Base-by-base conservation (phyloP, 2,888 invertebrate species). In the Plebejus anna region DNA sequence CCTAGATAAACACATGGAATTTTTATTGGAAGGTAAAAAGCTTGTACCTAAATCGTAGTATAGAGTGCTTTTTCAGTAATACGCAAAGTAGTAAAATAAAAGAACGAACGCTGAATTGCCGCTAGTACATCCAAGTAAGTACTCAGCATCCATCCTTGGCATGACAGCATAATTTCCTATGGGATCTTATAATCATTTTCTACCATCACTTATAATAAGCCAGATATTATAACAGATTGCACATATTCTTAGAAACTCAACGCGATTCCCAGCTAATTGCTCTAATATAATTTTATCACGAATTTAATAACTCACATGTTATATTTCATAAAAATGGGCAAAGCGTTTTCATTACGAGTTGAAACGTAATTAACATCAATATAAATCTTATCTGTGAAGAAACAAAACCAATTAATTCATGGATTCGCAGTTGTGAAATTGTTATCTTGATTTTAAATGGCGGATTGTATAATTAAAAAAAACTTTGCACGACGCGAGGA, bases 351-450 rank as follows among this genome's bases (percentile, higher is more conserved):
- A 13, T 36, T 66, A 32, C 1, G 13, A 36, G 1, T 32, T 66
- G 66, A 13, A 36, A 6, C 32, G 2, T 66, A 66, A 66, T 66
- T 66, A 66, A 36, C 66, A 66, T 66, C 5, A 66, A 66, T 66
- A 66, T 66, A 66, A 66, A 66, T 66, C 66, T 66, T 66, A 66
- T 32, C 66, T 36, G 32, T 66, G 66, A 66, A 66, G 66, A 66
- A 66, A 66, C 13, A 66, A 36, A 36, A 13, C 66, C 66, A 36
- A 66, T 66, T 66, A 36, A 66, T 13, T 9, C 66, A 9, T 28
- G 61, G 28, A 66, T 66, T 66, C 28, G 13, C 66, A 13, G 32
- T 66, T 66, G 66, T 32, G 32, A 66, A 66, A 32, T 66, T 66
- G 4, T 66, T 32, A 66, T 36, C 36, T 66, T 66, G 66, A 66